Conservation (phyloP, 2,888 invertebrate genomes). For the Entomobrya multifasciata region DNA sequence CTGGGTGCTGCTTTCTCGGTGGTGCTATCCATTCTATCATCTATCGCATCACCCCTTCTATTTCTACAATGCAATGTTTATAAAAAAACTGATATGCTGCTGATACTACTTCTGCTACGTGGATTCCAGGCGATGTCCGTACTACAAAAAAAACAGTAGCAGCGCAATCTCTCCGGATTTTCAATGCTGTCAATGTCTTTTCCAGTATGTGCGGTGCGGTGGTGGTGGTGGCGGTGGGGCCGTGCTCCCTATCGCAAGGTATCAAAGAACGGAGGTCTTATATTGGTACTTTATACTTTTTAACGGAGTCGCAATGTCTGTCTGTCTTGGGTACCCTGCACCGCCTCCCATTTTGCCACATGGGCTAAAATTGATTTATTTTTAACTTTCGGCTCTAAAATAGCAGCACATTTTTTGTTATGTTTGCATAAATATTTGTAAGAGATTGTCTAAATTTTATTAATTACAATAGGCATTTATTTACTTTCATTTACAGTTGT, state of each 20-base stretch:
- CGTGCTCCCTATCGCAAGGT: constrained; percentile 1
- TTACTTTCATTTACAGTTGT: too few species aligned
- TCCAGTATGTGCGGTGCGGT: neutral
- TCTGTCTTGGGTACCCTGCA: too few species aligned
- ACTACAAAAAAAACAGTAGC: neutral
- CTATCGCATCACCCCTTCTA: constrained; percentile 34
- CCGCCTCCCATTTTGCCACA: too few species aligned
- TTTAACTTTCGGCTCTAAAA: too few species aligned
- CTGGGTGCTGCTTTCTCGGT: constrained; percentile 44
- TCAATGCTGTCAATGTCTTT: constrained; percentile 40
- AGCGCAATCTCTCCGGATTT: constrained; percentile 35
- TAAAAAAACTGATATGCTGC: constrained; percentile 14
- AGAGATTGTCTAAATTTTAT: too few species aligned
- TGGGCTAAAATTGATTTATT: too few species aligned
- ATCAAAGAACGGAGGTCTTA: neutral
- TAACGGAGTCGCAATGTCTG: too few species aligned
- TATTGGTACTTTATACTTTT: too few species aligned
- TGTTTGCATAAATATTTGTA: too few species aligned
- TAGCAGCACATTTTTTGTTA: too few species aligned
- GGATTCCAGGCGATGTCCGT: constrained; percentile 28
- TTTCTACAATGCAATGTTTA: constrained; percentile 26
- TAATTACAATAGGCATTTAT: too few species aligned
- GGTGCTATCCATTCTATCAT: constrained; percentile 26
- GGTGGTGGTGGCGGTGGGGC: neutral
- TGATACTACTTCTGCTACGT: neutral